Evolutionary conservation across 2,113 vertebrate species (phyloP).

Genomic region (Phainopepla nitens): DNA sequence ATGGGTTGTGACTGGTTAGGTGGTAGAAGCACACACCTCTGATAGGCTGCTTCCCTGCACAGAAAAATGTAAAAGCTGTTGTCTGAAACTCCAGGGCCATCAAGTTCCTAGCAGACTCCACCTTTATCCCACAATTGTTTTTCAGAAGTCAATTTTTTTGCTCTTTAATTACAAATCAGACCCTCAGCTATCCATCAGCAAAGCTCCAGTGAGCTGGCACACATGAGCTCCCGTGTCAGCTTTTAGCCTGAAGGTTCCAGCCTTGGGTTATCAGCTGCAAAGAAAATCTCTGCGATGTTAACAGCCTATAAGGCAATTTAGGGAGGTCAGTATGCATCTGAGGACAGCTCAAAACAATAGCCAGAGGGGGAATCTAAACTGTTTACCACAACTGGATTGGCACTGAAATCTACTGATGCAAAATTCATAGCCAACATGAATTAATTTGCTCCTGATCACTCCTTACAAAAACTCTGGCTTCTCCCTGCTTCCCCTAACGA

Average conservation of each 20-base stretch:
- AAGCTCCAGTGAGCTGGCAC: not conserved
- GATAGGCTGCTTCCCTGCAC: not conserved
- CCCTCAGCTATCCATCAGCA: not conserved
- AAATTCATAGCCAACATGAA: not conserved
- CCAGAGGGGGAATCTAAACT: not conserved
- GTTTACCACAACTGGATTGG: not conserved
- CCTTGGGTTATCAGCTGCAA: not conserved
- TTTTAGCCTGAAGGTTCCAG: not conserved
- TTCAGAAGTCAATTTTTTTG: not conserved
- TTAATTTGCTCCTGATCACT: conserved; percentile 9
- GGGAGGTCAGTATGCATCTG: not conserved
- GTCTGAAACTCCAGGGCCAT: not conserved
- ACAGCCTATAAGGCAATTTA: not conserved
- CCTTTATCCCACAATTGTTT: not conserved
- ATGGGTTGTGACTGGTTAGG: not conserved
- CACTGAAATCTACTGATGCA: not conserved
- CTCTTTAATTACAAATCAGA: not conserved
- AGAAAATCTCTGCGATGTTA: not conserved
- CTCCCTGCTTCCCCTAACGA: not conserved
- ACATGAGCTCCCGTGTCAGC: not conserved
- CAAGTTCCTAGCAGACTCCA: not conserved
- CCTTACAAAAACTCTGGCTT: not conserved
- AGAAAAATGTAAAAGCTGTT: not conserved
- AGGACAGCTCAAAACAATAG: not conserved
- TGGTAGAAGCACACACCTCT: not conserved